Base-by-base conservation (phyloP, 1,140 invertebrate genomes). In the Apis mellifera region DNA sequence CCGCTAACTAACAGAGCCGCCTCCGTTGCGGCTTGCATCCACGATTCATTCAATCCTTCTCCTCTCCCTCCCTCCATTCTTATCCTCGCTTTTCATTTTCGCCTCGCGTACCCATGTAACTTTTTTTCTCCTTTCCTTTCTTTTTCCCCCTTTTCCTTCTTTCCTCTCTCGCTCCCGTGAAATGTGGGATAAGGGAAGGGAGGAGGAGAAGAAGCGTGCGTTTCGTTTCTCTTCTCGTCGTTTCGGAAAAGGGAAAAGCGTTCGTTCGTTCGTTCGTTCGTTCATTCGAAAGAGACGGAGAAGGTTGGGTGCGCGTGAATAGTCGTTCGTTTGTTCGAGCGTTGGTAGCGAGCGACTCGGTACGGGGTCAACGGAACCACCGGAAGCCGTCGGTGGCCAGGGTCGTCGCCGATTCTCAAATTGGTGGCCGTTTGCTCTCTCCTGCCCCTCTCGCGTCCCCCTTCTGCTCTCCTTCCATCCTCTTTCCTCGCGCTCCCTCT, bases 301-400 rank as follows among this genome's bases (percentile, higher is more conserved):
- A 1, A n/a, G 55, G 55, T 19, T n/a, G 19, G 7, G 65, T 1
- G 19, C 17, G 15, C 81, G 64, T 59, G 66, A 55, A 81, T 75
- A 57, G 59, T 66, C 73, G 73, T 21, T 50, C 72, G 60, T 9
- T 72, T 78, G 72, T 71, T 71, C 60, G 19, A 78, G 55, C 72
- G 77, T 75, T 66, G 59, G 65, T 26, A 77, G 57, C 80, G 80
- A 85, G 77, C 70, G 85, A 86, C 84, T 88, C 78, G 57, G 57
- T 78, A 72, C 87, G 87, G 84, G 87, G 87, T 89, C 87, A 89
- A 89, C 87, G 87, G 81, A 88, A 89, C 87, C 86, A 60, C 86
- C 87, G 87, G 87, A 89, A 89, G 87, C 88, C 87, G 84, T 85
- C 84, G 70, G 69, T 83, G 84, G 69, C 83, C 83, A 84, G 83